Conservation (phyloP, 2,113 vertebrate species). For the Megaleporinus macrocephalus region DNA sequence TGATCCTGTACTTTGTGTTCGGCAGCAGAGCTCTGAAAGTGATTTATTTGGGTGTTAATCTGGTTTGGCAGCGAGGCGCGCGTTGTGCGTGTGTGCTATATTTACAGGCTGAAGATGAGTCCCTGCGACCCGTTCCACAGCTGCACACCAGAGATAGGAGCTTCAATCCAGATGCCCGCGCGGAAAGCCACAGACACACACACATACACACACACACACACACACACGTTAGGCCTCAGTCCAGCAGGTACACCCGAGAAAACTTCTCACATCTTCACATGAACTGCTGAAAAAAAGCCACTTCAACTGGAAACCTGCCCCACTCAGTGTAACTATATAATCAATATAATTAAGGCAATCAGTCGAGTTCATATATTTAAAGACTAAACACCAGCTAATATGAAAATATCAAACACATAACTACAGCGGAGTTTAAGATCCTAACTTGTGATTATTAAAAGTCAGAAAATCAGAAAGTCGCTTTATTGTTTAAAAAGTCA, state of each 20-base stretch:
- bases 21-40: conserved; percentile 46
- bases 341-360: too few species aligned
- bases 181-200: conserved; percentile 1
- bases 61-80: conserved; percentile 47
- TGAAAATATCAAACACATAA: too few species aligned
- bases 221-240: neutral
- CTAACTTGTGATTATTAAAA: too few species aligned
- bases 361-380: too few species aligned
- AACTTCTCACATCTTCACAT: neutral
- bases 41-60: conserved; percentile 61
- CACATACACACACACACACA: conserved; percentile 6
- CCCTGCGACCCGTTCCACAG: conserved; percentile 53
- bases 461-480: too few species aligned
- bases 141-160: conserved; percentile 59
- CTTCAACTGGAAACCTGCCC: neutral
- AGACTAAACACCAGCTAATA: too few species aligned
- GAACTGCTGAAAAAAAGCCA: neutral
- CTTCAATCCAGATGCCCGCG: conserved; percentile 55
- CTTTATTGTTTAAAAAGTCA: too few species aligned
- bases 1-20: conserved; percentile 40
- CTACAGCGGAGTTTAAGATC: too few species aligned
- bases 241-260: neutral
- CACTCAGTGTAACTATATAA: too few species aligned
- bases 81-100: conserved; percentile 39
- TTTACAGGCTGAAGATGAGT: conserved; percentile 50